Conservation (phyloP, 2,888 invertebrate genomes). For the Acleris laterana region DNA sequence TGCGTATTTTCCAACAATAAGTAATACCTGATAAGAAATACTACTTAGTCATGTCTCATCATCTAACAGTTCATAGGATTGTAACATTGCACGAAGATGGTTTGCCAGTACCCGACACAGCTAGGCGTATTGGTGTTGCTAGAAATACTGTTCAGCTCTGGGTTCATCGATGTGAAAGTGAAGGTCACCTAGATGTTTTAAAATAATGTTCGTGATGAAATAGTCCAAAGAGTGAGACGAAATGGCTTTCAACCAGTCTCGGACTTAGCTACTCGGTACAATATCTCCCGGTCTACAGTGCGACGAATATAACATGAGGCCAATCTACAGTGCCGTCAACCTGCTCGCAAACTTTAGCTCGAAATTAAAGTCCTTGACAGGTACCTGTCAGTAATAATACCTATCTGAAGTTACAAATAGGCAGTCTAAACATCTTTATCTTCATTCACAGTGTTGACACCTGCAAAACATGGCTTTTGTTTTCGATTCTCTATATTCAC, state of each 20-base stretch:
- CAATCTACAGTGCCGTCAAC: not conserved
- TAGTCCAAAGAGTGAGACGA: slow-evolving; percentile 1
- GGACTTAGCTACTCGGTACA: slow-evolving; percentile 1
- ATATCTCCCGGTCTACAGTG: slow-evolving; percentile 1
- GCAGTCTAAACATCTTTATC: too few species aligned
- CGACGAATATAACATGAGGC: slow-evolving; percentile 1
- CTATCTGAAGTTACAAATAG: too few species aligned
- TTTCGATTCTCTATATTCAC: too few species aligned
- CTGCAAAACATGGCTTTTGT: too few species aligned
- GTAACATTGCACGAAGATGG: not conserved
- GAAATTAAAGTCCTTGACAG: too few species aligned
- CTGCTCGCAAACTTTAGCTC: not conserved
- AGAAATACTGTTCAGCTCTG: not conserved
- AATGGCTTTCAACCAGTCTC: not conserved
- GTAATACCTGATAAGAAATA: not conserved
- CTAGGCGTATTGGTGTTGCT: not conserved
- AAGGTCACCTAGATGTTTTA: slow-evolving; percentile 1
- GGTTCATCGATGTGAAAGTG: slow-evolving; percentile 2
- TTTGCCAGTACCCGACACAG: slow-evolving; percentile 1
- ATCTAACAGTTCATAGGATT: not conserved
- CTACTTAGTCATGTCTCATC: slow-evolving; percentile 1
- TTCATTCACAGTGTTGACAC: too few species aligned
- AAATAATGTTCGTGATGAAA: not conserved
- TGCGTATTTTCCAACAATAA: too few species aligned
- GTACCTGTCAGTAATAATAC: too few species aligned